Evolutionary conservation across 2,888 invertebrate species (phyloP).

Genomic region (Idaea biselata): DNA sequence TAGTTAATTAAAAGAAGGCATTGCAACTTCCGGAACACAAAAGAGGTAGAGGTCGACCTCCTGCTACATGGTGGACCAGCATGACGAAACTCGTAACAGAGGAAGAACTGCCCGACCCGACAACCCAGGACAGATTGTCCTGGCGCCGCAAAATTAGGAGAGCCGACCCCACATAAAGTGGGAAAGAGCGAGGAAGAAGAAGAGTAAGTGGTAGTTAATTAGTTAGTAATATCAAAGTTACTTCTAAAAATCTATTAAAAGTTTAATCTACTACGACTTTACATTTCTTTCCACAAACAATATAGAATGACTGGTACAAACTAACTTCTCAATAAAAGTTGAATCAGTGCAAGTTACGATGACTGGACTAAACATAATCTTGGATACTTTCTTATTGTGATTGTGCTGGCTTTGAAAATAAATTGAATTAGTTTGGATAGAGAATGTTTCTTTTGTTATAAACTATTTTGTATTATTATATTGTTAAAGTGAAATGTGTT

Average conservation of each 20-base stretch:
- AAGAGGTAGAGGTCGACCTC: too few relatives aligned
- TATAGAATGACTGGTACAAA: slow-evolving; percentile 12
- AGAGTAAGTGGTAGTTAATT: too few relatives aligned
- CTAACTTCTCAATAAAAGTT: not conserved
- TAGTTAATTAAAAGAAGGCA: too few relatives aligned
- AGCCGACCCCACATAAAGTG: too few relatives aligned
- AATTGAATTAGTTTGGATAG: not conserved
- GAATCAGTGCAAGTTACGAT: not conserved
- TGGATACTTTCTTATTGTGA: not conserved
- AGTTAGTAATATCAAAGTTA: too few relatives aligned
- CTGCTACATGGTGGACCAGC: too few relatives aligned
- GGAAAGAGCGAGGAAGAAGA: too few relatives aligned
- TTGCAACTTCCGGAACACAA: too few relatives aligned
- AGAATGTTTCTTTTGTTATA: not conserved
- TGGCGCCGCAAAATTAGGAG: too few relatives aligned
- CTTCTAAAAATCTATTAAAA: not conserved
- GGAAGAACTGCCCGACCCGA: too few relatives aligned
- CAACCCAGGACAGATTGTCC: too few relatives aligned
- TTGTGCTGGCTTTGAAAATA: not conserved
- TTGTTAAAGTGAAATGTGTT: not conserved
- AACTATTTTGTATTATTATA: not conserved
- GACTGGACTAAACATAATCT: slow-evolving; percentile 4
- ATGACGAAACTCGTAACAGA: too few relatives aligned
- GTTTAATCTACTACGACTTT: slow-evolving; percentile 6
- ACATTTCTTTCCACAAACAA: not conserved